Conservation (phyloP, 2,888 invertebrate genomes). For the Plagiodera versicolora region DNA sequence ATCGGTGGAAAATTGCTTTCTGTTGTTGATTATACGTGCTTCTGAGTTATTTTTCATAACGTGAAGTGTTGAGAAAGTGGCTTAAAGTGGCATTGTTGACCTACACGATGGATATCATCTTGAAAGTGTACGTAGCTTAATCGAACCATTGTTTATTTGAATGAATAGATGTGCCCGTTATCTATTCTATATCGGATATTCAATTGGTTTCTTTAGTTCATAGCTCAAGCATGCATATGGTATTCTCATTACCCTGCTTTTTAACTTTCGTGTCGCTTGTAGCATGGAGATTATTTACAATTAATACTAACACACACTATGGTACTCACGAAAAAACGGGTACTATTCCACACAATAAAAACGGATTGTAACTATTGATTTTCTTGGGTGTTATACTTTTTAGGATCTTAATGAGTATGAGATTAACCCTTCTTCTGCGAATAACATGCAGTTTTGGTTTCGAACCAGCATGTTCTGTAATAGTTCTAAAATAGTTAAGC, state of each 20-base stretch:
- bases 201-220: not conserved
- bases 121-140: slow-evolving; percentile 47
- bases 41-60: slow-evolving; percentile 7
- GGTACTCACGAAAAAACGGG: slow-evolving; percentile 18
- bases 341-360: slow-evolving; percentile 45
- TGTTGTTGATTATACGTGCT: slow-evolving; percentile 29
- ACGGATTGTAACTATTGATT: slow-evolving; percentile 44
- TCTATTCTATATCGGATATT: slow-evolving; percentile 10
- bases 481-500: slow-evolving; percentile 27
- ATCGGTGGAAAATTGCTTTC: slow-evolving; percentile 27
- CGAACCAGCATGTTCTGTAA: slow-evolving; percentile 45
- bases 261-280: slow-evolving; percentile 11
- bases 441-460: slow-evolving; percentile 30
- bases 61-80: slow-evolving; percentile 35
- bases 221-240: not conserved
- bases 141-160: slow-evolving; percentile 15
- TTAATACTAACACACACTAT: slow-evolving; percentile 32
- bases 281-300: slow-evolving; percentile 23
- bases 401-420: slow-evolving; percentile 9
- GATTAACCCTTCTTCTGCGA: slow-evolving; percentile 9
- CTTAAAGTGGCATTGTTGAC: slow-evolving; percentile 39
- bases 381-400: slow-evolving; percentile 22
- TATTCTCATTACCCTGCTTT: slow-evolving; percentile 8
- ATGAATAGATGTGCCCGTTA: slow-evolving; percentile 2
- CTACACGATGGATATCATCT: slow-evolving; percentile 36